Base-by-base conservation (phyloP, 2,888 invertebrate species). In the Metopia argyrocephala region DNA sequence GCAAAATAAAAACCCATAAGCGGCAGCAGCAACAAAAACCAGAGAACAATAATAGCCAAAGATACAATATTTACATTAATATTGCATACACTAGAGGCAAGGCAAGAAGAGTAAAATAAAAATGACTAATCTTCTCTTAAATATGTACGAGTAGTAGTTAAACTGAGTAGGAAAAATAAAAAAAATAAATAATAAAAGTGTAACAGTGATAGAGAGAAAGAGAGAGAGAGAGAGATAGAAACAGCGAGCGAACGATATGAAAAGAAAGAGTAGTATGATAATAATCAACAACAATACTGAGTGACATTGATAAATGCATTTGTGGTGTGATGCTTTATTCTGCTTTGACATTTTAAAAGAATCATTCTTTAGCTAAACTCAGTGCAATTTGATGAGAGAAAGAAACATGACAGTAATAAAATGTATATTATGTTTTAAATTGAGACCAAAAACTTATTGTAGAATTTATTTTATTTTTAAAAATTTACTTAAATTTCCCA, bases 301-400 rank as follows among this genome's bases (percentile, higher is more conserved):
- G 31, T 71, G 76, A 65, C 80, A 73, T 23, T 76, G 80, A 76
- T 62, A 76, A 73, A 80, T 80, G 64, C 46, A 52, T 56, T 71
- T 68, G 50, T 62, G 62, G 66, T 62, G 52, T 52, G n/a, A 45
- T 65, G 20, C 28, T 45, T 12, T 56, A 56, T 18, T 54, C 54
- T 54, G 23, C n/a, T 9, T 25, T 46, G 23, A 25, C 23, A 20
- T 9, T n/a, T 6, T 15, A 38, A n/a, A 4, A 38, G 38, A 28
- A 27, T 15, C 20, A 27, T 54, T 66, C 27, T 66, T 66, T 62
- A 3, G 12, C 9, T 12, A 15, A 38, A 38, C 15, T 38, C 38
- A 38, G 12, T 38, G 52, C 6, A 20, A 21, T 73, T 38, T 18
- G 21, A 15, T 21, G 5, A 12, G 18, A 54, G 38, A 54, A 23